Conservation (phyloP, 2,888 invertebrate genomes). For the Stegophylla sp. region DNA sequence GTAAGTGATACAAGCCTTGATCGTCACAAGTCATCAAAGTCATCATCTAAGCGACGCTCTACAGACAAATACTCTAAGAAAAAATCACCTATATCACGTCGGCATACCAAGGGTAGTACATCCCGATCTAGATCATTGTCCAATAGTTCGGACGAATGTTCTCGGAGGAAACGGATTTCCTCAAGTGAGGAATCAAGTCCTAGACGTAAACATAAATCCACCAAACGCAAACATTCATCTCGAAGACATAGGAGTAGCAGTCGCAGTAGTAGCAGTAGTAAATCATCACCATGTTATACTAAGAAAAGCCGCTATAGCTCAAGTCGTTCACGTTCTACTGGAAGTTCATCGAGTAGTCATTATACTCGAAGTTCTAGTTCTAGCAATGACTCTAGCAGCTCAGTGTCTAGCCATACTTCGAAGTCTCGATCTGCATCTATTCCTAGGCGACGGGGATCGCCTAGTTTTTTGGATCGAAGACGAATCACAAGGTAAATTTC, state of each 20-base stretch:
- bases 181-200: constrained; percentile 54
- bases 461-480: constrained; percentile 89
- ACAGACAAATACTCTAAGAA: constrained; percentile 41
- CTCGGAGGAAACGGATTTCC: constrained; percentile 34
- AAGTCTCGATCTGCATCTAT: constrained; percentile 83
- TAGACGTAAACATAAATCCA: constrained; percentile 46
- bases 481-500: constrained; percentile 87
- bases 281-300: constrained; percentile 39
- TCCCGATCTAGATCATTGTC: constrained; percentile 40
- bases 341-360: constrained; percentile 59
- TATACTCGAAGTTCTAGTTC: constrained; percentile 66
- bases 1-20: constrained; percentile 52
- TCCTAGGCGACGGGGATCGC: constrained; percentile 89
- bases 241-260: constrained; percentile 39
- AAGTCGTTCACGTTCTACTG: constrained; percentile 46
- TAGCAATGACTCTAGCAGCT: constrained; percentile 66
- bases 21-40: constrained; percentile 30
- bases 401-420: constrained; percentile 65
- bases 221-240: constrained; percentile 50
- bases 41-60: constrained; percentile 25
- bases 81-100: constrained; percentile 9
- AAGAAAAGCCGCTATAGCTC: constrained; percentile 50
- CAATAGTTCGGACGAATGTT: constrained; percentile 36
- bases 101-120: constrained; percentile 32
- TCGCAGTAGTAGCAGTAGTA: constrained; percentile 40